A percentile compares a stretch with the other conserved stretches of the same genome.
These are phyloP conservation scores for Prenolepis imparis DNA, from an alignment of 2,888 invertebrate species.

Conservation along the genomic window DNA sequence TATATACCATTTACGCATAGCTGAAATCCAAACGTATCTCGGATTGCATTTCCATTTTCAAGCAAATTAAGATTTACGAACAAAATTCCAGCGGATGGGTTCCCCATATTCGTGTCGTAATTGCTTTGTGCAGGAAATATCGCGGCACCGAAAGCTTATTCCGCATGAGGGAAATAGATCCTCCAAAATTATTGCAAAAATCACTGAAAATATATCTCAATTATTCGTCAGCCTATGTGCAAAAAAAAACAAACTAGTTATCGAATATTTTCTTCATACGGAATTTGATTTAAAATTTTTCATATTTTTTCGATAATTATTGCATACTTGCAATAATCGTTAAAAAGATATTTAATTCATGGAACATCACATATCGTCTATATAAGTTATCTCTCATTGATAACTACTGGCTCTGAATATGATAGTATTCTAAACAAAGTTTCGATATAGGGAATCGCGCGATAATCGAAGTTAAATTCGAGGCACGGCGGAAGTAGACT, in stretches of 20 bases:
- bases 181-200: constrained; percentile 3
- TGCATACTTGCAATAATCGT: not conserved
- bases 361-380: not conserved
- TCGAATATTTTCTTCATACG: not conserved
- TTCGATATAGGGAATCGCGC: not conserved
- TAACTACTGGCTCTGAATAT: not conserved
- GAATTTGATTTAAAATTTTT: constrained; percentile 23
- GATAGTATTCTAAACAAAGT: not conserved
- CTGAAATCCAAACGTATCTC: constrained; percentile 29
- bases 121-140: constrained; percentile 32
- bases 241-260: constrained; percentile 58
- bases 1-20: constrained; percentile 8
- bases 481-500: constrained; percentile 65
- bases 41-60: constrained; percentile 47
- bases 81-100: constrained; percentile 29
- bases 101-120: constrained; percentile 31
- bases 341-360: not conserved
- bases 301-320: not conserved
- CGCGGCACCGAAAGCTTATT: constrained; percentile 2
- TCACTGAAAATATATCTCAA: not conserved
- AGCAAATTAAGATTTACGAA: constrained; percentile 49
- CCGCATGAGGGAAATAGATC: not conserved
- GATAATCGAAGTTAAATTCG: constrained; percentile 54
- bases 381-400: not conserved
- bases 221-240: not conserved